Evolutionary conservation across 2,113 vertebrate species (phyloP), one percentile per base, ranked within the genome.

Genomic region (Zapornia atra): DNA sequence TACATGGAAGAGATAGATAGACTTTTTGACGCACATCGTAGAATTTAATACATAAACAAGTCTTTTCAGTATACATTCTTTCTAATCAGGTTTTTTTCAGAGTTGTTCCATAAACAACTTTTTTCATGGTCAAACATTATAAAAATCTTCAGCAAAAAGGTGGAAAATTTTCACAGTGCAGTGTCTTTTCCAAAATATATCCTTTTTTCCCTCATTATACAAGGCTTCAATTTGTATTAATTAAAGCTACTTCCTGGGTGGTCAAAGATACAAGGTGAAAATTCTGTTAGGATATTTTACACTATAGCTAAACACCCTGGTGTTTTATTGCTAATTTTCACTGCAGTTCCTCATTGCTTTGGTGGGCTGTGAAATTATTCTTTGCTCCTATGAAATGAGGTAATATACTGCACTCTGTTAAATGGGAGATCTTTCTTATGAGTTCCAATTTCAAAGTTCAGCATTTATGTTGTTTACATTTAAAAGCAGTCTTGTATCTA

Each of bases 271-370:
- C 6, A 50, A 89, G 28, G 46, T 96, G 57, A 93, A 95, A 78
- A 83, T 64, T 76, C 93, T 2, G 15, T 64, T 73, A 29, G 20
- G 15, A 11, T 81, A 53, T 84, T 94, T 94, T 84, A 40, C 15
- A 34, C 48, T 86, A 8, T 25, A 82, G n/a, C 34, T 68, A 54
- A 83, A 77, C 56, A 75, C 7, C 31, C 84, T 68, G 48, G 46
- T 86, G 34, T 84, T 96, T 91, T 92, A 82, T 86, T 93, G 38
- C 56, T 81, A 65, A 88, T 96, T 92, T 94, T 93, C 18, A 59
- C 57, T 94, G 42, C 22, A 31, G 60, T 90, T 95, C 56, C 12
- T 95, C 28, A 72, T 66, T 95, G 31, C 33, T 91, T 92, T 81
- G 29, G 79, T 95, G 33, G 25, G 28, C 40, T 94, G 36, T 94